Evolutionary conservation across 2,797 vertebrate species (phyloP), one percentile per base, ranked within the genome.

Genomic region (Eospalax fontanierii): DNA sequence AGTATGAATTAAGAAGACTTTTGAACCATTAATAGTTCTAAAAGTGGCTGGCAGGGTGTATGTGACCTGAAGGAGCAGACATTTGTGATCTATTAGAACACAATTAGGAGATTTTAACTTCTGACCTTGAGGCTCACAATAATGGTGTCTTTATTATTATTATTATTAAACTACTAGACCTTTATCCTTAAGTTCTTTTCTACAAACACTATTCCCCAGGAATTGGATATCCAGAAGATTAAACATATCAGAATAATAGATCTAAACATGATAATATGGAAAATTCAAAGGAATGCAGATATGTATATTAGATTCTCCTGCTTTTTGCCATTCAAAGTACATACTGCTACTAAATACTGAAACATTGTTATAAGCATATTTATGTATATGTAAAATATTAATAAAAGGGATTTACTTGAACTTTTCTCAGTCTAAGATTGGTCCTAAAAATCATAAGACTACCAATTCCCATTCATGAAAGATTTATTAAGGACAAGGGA

Each of bases 401-500:
- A 92, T n/a, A n/a, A n/a, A n/a, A n/a, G n/a, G n/a, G n/a, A n/a
- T n/a, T n/a, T n/a, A n/a, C n/a, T n/a, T n/a, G n/a, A n/a, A n/a
- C n/a, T n/a, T n/a, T n/a, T n/a, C n/a, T n/a, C n/a, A 97, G 87
- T 97, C 89, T 97, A 96, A 98, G 97, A 98, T 98, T 98, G 95
- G 97, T 98, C 98, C 98, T 94, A 97, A 98, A 99, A 98, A 98
- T 98, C 83, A 78, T 98, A 95, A 98, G 97, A 97, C 12, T 90
- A 97, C 97, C 96, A 98, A 97, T 96, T 98, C 97, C 98, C 97
- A 98, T 98, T 98, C 93, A 96, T 97, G 97, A 97, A 75, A 98
- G 98, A 99, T 99, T 99, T 99, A 99, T 99, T 97, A 98, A 98
- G 98, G 96, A 98, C 96, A 98, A 98, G 98, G 98, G 97, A 98